Evolutionary conservation across 2,797 vertebrate species (phyloP).

Genomic region (Varecia variegata): DNA sequence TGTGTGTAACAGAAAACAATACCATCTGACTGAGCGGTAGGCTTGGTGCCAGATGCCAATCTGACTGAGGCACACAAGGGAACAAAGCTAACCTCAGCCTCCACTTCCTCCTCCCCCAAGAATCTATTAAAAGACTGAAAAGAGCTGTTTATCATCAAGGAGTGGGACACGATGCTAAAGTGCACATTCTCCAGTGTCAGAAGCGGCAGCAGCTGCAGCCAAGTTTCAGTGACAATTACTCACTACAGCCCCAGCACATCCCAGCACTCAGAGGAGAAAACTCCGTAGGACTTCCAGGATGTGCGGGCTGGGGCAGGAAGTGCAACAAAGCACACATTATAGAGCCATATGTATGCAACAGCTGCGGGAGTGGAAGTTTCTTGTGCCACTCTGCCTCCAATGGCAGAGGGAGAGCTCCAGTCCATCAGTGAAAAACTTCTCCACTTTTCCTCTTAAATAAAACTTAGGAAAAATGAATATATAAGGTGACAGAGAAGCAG

Average conservation of each 20-base stretch:
- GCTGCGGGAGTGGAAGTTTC: background rate
- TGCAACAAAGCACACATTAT: background rate
- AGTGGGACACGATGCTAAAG: background rate
- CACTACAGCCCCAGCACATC: background rate
- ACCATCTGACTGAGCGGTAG: slow-evolving; percentile 45
- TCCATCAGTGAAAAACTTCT: background rate
- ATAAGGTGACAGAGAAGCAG: background rate
- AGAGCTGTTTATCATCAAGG: slow-evolving; percentile 17
- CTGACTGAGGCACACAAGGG: slow-evolving; percentile 11
- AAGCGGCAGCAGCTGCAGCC: background rate
- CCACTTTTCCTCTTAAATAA: background rate
- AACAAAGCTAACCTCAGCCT: slow-evolving; percentile 59
- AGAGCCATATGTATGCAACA: background rate
- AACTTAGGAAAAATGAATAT: slow-evolving; percentile 2
- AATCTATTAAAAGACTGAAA: slow-evolving; percentile 70
- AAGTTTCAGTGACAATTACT: background rate
- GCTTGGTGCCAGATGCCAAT: slow-evolving; percentile 61
- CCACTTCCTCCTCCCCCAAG: slow-evolving; percentile 57
- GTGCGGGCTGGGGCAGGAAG: background rate
- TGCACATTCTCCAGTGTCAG: background rate
- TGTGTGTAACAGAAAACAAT: slow-evolving; percentile 38
- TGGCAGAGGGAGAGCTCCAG: background rate
- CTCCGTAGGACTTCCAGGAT: slow-evolving; percentile 31
- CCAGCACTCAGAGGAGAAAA: background rate
- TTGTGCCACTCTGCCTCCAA: background rate